phyloP scores from a whole-genome alignment of 2,888 invertebrate species.

The Himalopsyche tibetana region DNA sequence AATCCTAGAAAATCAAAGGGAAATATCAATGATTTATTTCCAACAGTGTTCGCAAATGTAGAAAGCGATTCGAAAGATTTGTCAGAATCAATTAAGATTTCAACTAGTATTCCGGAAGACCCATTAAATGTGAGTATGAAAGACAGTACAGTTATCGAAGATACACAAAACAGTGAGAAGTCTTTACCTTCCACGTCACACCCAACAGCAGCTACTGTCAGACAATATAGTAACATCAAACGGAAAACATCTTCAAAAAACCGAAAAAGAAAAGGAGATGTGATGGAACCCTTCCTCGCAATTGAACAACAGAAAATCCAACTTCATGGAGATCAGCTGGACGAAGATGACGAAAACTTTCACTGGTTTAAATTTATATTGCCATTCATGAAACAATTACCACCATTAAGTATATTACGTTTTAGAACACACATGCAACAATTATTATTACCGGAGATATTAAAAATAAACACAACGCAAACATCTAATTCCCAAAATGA shows the following conservation, averaged over 20 bases:
- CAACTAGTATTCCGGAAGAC: background rate
- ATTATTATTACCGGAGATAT: conserved; percentile 66
- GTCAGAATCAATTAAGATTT: background rate
- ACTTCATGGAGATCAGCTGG: conserved; percentile 65
- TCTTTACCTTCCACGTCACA: background rate
- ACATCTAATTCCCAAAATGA: conserved; percentile 35
- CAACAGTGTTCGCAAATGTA: background rate
- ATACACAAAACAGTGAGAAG: background rate
- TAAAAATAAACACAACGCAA: conserved; percentile 66
- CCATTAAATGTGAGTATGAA: background rate
- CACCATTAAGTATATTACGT: conserved; percentile 66
- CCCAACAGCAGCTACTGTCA: background rate
- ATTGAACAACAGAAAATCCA: conserved; percentile 50
- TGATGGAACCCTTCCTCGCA: background rate
- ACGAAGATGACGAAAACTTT: conserved; percentile 66
- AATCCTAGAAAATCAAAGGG: conserved; percentile 62
- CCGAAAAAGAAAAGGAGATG: background rate
- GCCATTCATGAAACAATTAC: conserved; percentile 67
- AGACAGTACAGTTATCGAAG: background rate
- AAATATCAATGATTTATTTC: background rate
- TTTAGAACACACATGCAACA: conserved; percentile 67
- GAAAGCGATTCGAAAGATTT: background rate
- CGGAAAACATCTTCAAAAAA: background rate
- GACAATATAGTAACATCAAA: background rate
- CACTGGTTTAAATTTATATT: conserved; percentile 67